These are phyloP conservation scores for Saguinus imperator DNA, from an alignment of 2,113 vertebrate species.

Conservation along the genomic window DNA sequence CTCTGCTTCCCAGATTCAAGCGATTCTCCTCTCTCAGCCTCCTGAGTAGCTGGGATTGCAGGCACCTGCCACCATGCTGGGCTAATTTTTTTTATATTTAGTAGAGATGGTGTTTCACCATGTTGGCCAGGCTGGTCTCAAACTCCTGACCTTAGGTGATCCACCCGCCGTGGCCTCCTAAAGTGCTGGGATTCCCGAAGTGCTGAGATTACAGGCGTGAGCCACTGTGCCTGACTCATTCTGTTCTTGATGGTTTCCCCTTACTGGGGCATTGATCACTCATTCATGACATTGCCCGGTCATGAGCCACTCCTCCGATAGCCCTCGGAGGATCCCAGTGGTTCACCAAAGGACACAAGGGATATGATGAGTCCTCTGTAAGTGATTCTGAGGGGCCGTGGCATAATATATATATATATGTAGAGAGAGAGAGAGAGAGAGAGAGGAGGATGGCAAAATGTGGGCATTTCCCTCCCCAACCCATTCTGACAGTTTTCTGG, in stretches of 20 bases:
- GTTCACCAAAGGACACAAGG: not conserved
- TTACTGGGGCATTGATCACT: not conserved
- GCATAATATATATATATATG: not conserved
- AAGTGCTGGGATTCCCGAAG: too few relatives aligned
- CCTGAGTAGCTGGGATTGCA: too few relatives aligned
- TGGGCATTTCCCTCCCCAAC: not conserved
- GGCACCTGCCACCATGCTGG: too few relatives aligned
- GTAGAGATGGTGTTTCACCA: too few relatives aligned
- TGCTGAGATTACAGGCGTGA: too few relatives aligned
- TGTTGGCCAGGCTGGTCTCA: too few relatives aligned
- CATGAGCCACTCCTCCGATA: not conserved
- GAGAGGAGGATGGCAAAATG: not conserved
- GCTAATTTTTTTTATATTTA: too few relatives aligned
- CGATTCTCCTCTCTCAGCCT: too few relatives aligned
- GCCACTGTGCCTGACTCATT: accelerated
- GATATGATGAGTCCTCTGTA: accelerated
- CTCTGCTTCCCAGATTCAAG: too few relatives aligned
- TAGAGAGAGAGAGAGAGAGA: not conserved
- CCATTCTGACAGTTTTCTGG: not conserved
- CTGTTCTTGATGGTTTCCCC: not conserved
- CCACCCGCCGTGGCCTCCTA: too few relatives aligned
- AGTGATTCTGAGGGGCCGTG: not conserved
- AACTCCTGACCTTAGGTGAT: too few relatives aligned
- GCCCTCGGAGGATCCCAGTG: not conserved
- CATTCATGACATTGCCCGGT: not conserved